Percentiles rank a stretch among this genome's conserved stretches.
phyloP scores from a whole-genome alignment of 2,888 invertebrate species.

The Microctonus hyperodae region DNA sequence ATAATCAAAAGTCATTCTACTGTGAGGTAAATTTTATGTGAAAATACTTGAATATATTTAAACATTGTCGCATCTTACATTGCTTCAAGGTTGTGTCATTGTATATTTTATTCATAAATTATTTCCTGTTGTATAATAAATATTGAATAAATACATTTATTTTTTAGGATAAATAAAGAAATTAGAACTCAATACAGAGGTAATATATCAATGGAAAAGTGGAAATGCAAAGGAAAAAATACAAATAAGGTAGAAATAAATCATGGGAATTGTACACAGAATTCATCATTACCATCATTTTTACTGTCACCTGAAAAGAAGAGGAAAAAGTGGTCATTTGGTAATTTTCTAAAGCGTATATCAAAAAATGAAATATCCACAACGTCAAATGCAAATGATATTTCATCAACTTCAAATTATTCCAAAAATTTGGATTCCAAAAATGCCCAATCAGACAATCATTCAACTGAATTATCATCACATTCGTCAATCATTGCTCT shows the following conservation, averaged over 20 bases:
- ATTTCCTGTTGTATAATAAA: background rate
- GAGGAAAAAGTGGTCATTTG: conserved; percentile 80
- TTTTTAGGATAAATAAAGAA: background rate
- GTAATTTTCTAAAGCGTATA: conserved; percentile 79
- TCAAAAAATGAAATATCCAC: conserved; percentile 59
- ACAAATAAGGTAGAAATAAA: conserved; percentile 41
- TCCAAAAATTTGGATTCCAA: background rate
- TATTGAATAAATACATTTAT: conserved; percentile 3
- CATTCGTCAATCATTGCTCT: background rate
- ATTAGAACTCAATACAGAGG: background rate
- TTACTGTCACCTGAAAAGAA: conserved; percentile 66
- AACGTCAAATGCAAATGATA: background rate
- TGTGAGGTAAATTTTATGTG: background rate
- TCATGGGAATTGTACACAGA: conserved; percentile 32
- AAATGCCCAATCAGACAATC: background rate
- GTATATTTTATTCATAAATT: background rate
- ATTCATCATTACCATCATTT: conserved; percentile 33
- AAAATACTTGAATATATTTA: background rate
- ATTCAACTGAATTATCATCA: background rate
- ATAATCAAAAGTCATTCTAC: background rate
- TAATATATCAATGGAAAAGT: conserved; percentile 49
- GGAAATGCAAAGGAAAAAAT: conserved; percentile 45
- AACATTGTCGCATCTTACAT: background rate
- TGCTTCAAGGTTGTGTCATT: background rate
- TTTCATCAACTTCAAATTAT: background rate